phyloP scores from a whole-genome alignment of 2,888 invertebrate genomes.

The Parelbella ahira region DNA sequence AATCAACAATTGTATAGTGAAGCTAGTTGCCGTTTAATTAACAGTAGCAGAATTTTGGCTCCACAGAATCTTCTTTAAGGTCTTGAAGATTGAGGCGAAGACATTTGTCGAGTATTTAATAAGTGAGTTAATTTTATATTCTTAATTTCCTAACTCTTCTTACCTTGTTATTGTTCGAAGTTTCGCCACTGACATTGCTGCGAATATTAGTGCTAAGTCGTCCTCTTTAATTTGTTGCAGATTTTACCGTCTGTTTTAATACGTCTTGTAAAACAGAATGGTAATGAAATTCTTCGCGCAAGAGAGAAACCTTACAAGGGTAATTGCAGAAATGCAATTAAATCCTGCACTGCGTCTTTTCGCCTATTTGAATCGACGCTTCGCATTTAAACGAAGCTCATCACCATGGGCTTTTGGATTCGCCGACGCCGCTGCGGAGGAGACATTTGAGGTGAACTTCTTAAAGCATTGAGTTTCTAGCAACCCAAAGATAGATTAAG shows the following conservation, averaged over 20 bases:
- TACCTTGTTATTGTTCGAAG: not conserved
- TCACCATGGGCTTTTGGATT: conserved; percentile 7
- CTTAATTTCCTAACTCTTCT: not conserved
- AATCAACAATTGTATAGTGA: conserved; percentile 51
- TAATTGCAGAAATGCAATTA: conserved; percentile 25
- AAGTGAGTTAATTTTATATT: conserved; percentile 40
- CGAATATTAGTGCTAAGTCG: conserved; percentile 13
- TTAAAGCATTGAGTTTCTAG: conserved; percentile 35
- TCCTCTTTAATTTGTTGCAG: conserved; percentile 35
- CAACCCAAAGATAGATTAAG: conserved; percentile 58
- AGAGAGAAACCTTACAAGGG: conserved; percentile 13
- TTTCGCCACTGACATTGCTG: not conserved
- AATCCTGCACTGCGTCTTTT: conserved; percentile 18
- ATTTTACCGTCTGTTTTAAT: conserved; percentile 18
- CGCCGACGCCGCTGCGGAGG: not conserved
- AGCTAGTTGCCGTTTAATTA: conserved; percentile 50
- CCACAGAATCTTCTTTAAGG: conserved; percentile 40
- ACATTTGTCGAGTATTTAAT: conserved; percentile 35
- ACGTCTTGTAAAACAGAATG: conserved; percentile 23
- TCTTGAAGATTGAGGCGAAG: conserved; percentile 31
- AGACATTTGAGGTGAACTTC: conserved; percentile 11
- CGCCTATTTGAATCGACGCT: conserved; percentile 12
- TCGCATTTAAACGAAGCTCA: conserved; percentile 19
- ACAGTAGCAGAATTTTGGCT: conserved; percentile 39
- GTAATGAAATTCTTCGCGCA: conserved; percentile 24